A percentile compares a stretch with the other conserved stretches of the same genome.
Evolutionary conservation across 2,113 vertebrate genomes (phyloP).

Genomic region (Monopterus albus): DNA sequence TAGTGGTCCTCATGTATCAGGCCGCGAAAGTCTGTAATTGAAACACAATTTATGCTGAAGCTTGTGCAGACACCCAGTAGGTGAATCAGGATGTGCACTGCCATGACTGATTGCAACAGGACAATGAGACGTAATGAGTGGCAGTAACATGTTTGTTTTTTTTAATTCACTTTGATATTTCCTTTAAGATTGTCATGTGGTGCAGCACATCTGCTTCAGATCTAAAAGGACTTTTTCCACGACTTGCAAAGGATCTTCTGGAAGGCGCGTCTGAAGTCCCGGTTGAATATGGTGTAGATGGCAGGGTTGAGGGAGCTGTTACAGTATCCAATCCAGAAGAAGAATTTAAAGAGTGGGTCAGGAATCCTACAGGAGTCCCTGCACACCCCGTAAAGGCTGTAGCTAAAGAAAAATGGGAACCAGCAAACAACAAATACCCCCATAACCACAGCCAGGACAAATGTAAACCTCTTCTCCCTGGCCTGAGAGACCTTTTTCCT

Average conservation of each 20-base stretch:
- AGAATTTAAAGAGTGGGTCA: slow-evolving; percentile 91
- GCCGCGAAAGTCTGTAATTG: slow-evolving; percentile 12
- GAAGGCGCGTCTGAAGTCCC: slow-evolving; percentile 93
- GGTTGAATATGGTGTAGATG: slow-evolving; percentile 96
- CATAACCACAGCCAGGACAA: slow-evolving; percentile 95
- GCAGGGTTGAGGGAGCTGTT: slow-evolving; percentile 96
- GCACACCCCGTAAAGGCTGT: slow-evolving; percentile 92
- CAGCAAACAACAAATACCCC: slow-evolving; percentile 95
- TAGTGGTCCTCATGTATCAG: slow-evolving; percentile 7
- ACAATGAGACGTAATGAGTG: slow-evolving; percentile 37
- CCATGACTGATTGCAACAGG: slow-evolving; percentile 44
- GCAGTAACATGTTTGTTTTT: slow-evolving; percentile 16
- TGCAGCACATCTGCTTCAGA: slow-evolving; percentile 4
- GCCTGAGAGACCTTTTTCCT: slow-evolving; percentile 89
- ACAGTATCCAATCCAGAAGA: slow-evolving; percentile 97
- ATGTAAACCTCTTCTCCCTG: slow-evolving; percentile 94
- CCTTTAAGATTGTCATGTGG: slow-evolving; percentile 40
- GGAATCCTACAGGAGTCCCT: slow-evolving; percentile 90
- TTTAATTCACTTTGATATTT: slow-evolving; percentile 24
- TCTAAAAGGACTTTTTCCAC: slow-evolving; percentile 84
- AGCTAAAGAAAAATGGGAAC: slow-evolving; percentile 97
- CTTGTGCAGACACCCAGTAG: slow-evolving; percentile 9
- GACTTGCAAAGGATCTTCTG: slow-evolving; percentile 92
- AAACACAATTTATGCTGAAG: slow-evolving; percentile 20
- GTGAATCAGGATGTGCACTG: slow-evolving; percentile 4